These are phyloP conservation scores for Lasius fuliginosus DNA, from an alignment of 2,888 invertebrate genomes.

Conservation along the genomic window DNA sequence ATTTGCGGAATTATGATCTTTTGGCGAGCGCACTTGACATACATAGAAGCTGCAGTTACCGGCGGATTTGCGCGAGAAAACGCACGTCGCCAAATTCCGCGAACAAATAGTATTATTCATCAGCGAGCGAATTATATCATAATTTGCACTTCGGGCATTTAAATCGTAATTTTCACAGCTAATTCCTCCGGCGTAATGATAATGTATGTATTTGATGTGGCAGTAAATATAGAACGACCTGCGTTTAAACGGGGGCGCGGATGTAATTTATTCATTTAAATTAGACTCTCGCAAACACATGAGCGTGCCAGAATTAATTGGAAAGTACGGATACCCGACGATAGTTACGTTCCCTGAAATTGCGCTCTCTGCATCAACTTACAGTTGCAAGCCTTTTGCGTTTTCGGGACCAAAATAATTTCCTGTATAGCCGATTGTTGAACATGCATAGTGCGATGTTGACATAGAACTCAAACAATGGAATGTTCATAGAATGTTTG, in stretches of 20 bases:
- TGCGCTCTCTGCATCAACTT: constrained; percentile 46
- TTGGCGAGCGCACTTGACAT: constrained; percentile 23
- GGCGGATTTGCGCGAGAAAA: constrained; percentile 52
- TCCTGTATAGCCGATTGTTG: constrained; percentile 29
- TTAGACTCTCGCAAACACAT: constrained; percentile 67
- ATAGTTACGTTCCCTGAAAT: constrained; percentile 55
- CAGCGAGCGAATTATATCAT: constrained; percentile 67
- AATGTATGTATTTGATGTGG: constrained; percentile 69
- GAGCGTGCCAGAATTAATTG: constrained; percentile 72
- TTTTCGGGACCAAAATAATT: constrained; percentile 46
- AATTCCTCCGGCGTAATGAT: constrained; percentile 62
- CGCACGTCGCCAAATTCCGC: constrained; percentile 51
- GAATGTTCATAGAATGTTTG: not conserved
- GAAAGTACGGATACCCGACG: constrained; percentile 63
- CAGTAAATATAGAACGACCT: constrained; percentile 72
- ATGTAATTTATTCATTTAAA: constrained; percentile 78
- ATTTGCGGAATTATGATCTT: constrained; percentile 45
- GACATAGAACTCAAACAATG: constrained; percentile 18
- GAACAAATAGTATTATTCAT: constrained; percentile 58
- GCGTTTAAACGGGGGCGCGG: constrained; percentile 68
- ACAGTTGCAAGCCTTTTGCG: constrained; percentile 45
- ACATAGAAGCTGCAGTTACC: constrained; percentile 3
- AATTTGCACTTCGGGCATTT: constrained; percentile 73
- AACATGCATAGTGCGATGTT: not conserved
- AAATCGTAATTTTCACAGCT: constrained; percentile 71